phyloP scores from a whole-genome alignment of 2,797 vertebrate genomes.

The Sebastiscus albofasciatus region DNA sequence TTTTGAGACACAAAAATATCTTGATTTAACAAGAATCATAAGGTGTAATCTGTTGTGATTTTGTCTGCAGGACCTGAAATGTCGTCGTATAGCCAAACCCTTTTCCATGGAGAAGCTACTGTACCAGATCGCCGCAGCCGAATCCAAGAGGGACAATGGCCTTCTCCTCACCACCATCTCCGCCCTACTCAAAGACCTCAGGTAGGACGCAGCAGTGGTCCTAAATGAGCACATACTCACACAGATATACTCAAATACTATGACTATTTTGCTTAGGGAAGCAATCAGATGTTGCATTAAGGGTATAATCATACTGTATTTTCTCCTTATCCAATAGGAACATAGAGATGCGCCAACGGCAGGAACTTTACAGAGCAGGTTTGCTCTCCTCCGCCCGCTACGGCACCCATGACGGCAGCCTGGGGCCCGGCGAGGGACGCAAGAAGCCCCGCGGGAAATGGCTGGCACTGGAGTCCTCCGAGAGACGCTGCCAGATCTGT shows the following conservation, averaged over 20 bases:
- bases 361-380: conserved; percentile 94
- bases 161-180: conserved; percentile 95
- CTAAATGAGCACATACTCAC: background rate
- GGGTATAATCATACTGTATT: background rate
- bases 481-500: conserved; percentile 97
- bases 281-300: background rate
- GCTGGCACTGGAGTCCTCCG: conserved; percentile 94
- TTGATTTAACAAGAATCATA: background rate
- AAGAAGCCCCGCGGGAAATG: conserved; percentile 96
- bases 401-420: conserved; percentile 89
- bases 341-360: conserved; percentile 95
- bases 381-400: conserved; percentile 96
- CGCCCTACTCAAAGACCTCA: conserved; percentile 97
- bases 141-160: conserved; percentile 96
- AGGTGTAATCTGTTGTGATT: background rate
- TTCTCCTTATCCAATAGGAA: conserved; percentile 83
- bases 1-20: background rate
- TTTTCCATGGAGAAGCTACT: conserved; percentile 99
- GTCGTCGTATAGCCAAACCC: conserved; percentile 94
- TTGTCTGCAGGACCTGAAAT: conserved; percentile 93
- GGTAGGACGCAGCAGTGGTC: conserved; percentile 76
- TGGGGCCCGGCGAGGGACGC: conserved; percentile 85
- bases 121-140: conserved; percentile 97
- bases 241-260: background rate
- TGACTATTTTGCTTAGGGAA: background rate